Percentiles rank a stretch among this genome's conserved stretches.
These are phyloP conservation scores for Ophion ventricosus DNA, from an alignment of 2,888 invertebrate species.

Conservation along the genomic window DNA sequence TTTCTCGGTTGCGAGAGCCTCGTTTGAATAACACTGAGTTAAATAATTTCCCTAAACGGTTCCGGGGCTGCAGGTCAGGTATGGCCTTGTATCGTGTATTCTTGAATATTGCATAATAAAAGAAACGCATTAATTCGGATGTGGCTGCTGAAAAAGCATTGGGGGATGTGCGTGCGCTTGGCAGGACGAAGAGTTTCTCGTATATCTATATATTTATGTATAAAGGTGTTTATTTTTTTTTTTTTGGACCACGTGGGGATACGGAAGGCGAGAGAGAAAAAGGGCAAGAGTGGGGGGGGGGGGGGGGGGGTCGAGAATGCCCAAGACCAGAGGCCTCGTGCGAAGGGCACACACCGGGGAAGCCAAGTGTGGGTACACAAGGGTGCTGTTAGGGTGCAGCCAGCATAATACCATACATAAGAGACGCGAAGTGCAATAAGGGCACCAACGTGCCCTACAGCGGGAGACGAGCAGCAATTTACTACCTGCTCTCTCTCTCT, in stretches of 20 bases:
- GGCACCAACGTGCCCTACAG: constrained; percentile 61
- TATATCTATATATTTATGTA: neutral
- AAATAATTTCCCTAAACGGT: constrained; percentile 83
- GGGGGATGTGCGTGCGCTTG: constrained; percentile 22
- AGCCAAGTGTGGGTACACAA: constrained; percentile 64
- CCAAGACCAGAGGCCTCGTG: constrained; percentile 30
- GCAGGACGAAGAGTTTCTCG: neutral
- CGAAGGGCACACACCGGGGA: constrained; percentile 44
- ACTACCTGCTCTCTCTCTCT: constrained; percentile 79
- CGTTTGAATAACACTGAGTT: constrained; percentile 82
- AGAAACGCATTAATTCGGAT: constrained; percentile 74
- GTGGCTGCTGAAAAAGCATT: constrained; percentile 41
- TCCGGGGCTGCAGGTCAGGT: constrained; percentile 77
- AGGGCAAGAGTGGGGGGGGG: constrained; percentile 3
- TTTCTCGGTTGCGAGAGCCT: constrained; percentile 71
- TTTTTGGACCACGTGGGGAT: constrained; percentile 43
- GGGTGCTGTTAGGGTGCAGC: constrained; percentile 60
- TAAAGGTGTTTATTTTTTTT: constrained; percentile 21
- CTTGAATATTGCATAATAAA: constrained; percentile 81
- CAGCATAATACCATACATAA: constrained; percentile 39
- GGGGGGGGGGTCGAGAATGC: constrained; percentile 42
- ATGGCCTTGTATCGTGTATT: constrained; percentile 67
- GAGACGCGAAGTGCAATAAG: constrained; percentile 68
- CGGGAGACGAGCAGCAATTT: constrained; percentile 64
- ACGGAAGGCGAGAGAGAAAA: neutral